These are phyloP conservation scores for Otolemur garnettii DNA, from an alignment of 2,113 vertebrate genomes.

Conservation along the genomic window DNA sequence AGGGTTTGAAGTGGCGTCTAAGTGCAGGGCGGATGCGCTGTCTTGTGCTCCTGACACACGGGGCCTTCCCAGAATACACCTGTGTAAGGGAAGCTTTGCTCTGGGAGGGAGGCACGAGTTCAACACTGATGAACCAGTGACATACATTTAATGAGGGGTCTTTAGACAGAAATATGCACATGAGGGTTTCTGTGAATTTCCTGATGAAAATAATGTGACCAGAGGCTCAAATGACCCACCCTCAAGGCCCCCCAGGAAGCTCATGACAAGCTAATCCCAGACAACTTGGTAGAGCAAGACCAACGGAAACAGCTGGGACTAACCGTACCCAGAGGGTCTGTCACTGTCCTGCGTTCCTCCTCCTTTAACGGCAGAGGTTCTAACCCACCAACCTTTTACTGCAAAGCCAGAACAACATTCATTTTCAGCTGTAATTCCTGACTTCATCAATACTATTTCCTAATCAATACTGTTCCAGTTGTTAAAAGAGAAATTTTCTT, in stretches of 20 bases:
- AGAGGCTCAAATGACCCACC: background rate
- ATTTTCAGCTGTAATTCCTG: background rate
- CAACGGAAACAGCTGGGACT: accelerated
- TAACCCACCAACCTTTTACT: accelerated
- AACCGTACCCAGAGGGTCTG: accelerated
- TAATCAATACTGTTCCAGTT: background rate
- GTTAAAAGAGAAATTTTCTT: background rate
- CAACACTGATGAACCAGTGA: accelerated
- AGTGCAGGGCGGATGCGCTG: background rate
- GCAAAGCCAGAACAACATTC: background rate
- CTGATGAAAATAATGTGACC: background rate
- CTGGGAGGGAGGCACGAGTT: accelerated
- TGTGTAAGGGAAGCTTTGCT: background rate
- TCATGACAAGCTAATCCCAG: background rate
- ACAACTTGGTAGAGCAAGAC: background rate
- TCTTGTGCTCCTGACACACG: background rate
- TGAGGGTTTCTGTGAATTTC: background rate
- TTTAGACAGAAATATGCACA: background rate
- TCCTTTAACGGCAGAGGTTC: no score
- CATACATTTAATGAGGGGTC: accelerated
- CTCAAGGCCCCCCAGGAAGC: background rate
- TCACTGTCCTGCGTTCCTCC: background rate
- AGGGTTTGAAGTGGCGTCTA: background rate
- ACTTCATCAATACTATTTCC: background rate
- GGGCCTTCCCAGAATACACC: accelerated